Evolutionary conservation across 2,113 vertebrate genomes (phyloP).

Genomic region (Caracal caracal): DNA sequence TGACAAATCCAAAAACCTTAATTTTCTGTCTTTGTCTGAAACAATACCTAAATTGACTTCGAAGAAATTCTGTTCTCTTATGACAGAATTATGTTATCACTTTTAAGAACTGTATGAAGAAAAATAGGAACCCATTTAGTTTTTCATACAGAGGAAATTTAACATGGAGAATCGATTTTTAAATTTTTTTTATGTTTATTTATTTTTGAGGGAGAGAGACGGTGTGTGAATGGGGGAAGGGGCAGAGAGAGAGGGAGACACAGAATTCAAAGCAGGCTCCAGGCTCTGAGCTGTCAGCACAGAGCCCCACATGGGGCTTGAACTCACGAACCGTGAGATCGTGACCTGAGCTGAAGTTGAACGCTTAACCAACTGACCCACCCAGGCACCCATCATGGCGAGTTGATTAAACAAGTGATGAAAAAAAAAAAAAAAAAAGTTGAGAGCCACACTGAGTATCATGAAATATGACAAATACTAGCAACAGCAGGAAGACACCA

Average conservation of each 20-base stretch:
- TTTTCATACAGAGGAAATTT: background rate
- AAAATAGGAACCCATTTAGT: background rate
- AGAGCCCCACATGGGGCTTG: too few relatives aligned
- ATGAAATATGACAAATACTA: background rate
- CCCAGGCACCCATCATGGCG: background rate
- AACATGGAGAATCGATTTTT: background rate
- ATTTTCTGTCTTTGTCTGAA: background rate
- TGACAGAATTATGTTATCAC: background rate
- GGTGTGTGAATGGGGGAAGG: too few relatives aligned
- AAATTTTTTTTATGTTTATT: too few relatives aligned
- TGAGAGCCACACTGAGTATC: background rate
- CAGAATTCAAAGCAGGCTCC: too few relatives aligned
- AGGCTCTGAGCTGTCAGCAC: too few relatives aligned
- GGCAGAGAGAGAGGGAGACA: too few relatives aligned
- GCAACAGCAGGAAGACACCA: background rate
- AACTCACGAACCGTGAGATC: too few relatives aligned
- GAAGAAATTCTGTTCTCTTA: background rate
- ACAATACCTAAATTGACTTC: background rate
- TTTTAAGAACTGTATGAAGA: background rate
- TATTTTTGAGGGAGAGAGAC: too few relatives aligned
- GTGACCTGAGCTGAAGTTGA: too few relatives aligned
- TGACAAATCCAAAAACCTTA: background rate
- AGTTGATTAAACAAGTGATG: background rate
- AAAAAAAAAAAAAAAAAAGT: background rate
- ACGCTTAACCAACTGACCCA: too few relatives aligned